These are phyloP conservation scores for Petroica traversi DNA, from an alignment of 2,113 vertebrate species.

Conservation along the genomic window DNA sequence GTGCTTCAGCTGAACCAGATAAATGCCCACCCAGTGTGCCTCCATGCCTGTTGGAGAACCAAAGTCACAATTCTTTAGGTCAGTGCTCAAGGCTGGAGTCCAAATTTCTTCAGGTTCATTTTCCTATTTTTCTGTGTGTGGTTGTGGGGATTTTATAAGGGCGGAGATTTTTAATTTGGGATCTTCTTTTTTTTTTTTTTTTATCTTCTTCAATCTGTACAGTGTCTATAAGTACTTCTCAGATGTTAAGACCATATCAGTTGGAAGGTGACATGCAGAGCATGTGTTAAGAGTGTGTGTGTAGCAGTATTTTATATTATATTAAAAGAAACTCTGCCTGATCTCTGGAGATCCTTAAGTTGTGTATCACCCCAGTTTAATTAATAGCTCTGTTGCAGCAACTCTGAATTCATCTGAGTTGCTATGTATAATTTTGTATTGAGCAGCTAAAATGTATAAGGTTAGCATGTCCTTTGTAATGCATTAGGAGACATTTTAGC, in stretches of 20 bases:
- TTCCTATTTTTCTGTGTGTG: neutral
- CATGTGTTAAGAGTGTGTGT: neutral
- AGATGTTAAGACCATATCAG: neutral
- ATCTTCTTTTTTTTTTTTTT: neutral
- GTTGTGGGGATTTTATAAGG: neutral
- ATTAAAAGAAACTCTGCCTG: neutral
- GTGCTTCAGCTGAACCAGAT: neutral
- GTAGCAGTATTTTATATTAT: neutral
- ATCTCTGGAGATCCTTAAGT: neutral
- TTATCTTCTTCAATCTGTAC: neutral
- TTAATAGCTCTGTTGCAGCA: slow-evolving; percentile 29
- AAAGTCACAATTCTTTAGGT: neutral
- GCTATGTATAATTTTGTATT: neutral
- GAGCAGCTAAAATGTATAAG: neutral
- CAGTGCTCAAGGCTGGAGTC: neutral
- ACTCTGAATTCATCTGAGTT: neutral
- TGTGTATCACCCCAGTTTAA: slow-evolving; percentile 12
- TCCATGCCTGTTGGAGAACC: neutral
- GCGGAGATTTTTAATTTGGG: neutral
- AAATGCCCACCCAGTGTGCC: neutral
- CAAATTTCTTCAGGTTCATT: neutral
- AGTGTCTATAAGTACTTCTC: neutral
- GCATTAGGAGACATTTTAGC: slow-evolving; percentile 34
- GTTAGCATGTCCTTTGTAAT: neutral
- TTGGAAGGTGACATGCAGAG: neutral